Evolutionary conservation across 2,888 invertebrate species (phyloP), one percentile per base, ranked within the genome.

Genomic region (Romanomermis culicivorax): DNA sequence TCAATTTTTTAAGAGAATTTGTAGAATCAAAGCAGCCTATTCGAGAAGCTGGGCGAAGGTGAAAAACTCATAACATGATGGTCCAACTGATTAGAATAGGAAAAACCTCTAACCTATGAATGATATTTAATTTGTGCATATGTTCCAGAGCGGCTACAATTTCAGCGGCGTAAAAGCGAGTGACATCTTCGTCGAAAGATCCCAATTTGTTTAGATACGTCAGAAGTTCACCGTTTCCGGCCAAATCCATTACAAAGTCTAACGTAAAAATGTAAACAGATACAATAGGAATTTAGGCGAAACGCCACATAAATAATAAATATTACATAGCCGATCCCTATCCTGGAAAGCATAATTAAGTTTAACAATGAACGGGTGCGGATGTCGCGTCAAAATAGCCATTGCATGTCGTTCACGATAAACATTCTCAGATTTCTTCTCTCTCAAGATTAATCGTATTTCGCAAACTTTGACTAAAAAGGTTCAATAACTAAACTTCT

Each of bases 281-380:
- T 17, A 51, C 11, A n/a, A 25, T n/a, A n/a, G n/a, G n/a, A n/a
- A n/a, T n/a, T n/a, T n/a, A n/a, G n/a, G n/a, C n/a, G n/a, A n/a
- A n/a, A n/a, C 17, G 17, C 36, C 7, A 36, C 17, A 36, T 36
- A 36, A 36, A 36, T 36, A 7, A 36, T 17, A 36, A 47, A 53
- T 27, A 43, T 62, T 74, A 78, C 77, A 95, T 57, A 95, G 77
- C 65, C 85, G 78, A 64, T 85, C 82, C 29, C 78, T 70, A 69
- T 95, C 93, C 76, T 99, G 95, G 75, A 97, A 99, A 56, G 95
- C 89, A 74, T 85, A 89, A 71, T 82, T 87, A 57, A 99, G 77
- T 69, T 83, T 82, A 54, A 93, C 87, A 70, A 97, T 87, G 70
- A 85, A 91, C 58, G 85, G 83, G 57, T 71, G 69, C 57, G 79